Evolutionary conservation across 2,797 vertebrate genomes (phyloP).

Genomic region (Poeciliopsis turneri): DNA sequence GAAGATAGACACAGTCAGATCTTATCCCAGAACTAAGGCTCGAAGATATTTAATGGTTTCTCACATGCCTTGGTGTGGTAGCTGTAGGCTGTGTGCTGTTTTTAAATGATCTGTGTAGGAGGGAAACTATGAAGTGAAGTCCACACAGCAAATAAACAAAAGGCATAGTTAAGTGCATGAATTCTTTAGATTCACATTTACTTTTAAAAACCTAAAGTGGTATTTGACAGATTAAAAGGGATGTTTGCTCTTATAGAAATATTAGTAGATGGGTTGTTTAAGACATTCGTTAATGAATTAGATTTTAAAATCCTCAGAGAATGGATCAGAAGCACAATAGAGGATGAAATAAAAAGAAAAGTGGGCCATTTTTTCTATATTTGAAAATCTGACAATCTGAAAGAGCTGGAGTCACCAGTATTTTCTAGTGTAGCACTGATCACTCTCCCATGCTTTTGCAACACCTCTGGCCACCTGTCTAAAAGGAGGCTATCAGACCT

Average conservation of each 20-base stretch:
- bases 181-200: constrained; percentile 23
- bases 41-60: constrained; percentile 36
- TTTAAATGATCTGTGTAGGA: constrained; percentile 69
- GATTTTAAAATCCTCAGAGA: background rate
- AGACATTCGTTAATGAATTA: constrained; percentile 5
- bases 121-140: constrained; percentile 58
- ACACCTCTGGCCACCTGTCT: background rate
- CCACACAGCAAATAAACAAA: constrained; percentile 60
- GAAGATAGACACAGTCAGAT: constrained; percentile 78
- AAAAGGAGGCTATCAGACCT: background rate
- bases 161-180: constrained; percentile 44
- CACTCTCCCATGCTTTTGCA: background rate
- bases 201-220: constrained; percentile 7
- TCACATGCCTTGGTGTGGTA: constrained; percentile 34
- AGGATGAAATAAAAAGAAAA: background rate
- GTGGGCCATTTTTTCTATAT: background rate
- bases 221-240: background rate
- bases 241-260: constrained; percentile 4
- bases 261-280: constrained; percentile 10
- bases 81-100: constrained; percentile 61
- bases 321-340: constrained; percentile 8
- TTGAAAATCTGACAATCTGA: background rate
- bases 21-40: constrained; percentile 65
- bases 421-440: background rate
- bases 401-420: background rate